Base-by-base conservation (phyloP, 64 coral and sea anemone genomes). In the Montipora sp. region DNA sequence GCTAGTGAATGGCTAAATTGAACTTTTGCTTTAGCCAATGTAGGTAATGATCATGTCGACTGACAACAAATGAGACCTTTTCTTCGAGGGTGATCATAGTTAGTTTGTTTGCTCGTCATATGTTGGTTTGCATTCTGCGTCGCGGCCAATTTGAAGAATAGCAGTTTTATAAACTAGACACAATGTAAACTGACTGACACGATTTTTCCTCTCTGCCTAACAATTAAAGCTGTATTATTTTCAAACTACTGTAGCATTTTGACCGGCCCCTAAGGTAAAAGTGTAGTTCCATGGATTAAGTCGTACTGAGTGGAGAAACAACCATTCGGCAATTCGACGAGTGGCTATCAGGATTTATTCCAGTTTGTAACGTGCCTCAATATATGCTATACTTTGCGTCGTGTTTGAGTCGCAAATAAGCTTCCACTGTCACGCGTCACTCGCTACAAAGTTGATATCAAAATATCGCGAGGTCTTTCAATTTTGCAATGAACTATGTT, bases 91-190 rank as follows among this genome's bases (percentile, higher is more conserved):
- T 71, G 14, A 85, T 85, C 68, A 71, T 7, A 21, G 82, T 18
- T 1, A 70, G 65, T 46, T 69, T 85, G 82, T 85, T 85, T 69
- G 61, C 61, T 85, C 49, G 71, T 71, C 5, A 70, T 65, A n/a
- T 10, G 36, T 47, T 71, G 27, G 71, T 36, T 83, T 61, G 21
- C 7, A 83, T 69, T 85, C 71, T 22, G 1, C 14, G 2, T 85
- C 68, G 47, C 8, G 7, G 5, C 45, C 11, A 3, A 19, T 49
- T 6, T 19, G 44, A 4, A 46, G 45, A 71, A 71, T 70, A 85
- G 65, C 16, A 3, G 6, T 70, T 23, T 15, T 67, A 46, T 43
- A 83, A 59, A 27, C 80, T 67, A 66, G 14, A 49, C 47, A 8
- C 6, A 85, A 49, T 85, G 61, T n/a, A 69, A 49, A 85, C 82